Evolutionary conservation across 2,113 vertebrate species (phyloP), one percentile per base, ranked within the genome.

Genomic region (Synchiropus splendidus): DNA sequence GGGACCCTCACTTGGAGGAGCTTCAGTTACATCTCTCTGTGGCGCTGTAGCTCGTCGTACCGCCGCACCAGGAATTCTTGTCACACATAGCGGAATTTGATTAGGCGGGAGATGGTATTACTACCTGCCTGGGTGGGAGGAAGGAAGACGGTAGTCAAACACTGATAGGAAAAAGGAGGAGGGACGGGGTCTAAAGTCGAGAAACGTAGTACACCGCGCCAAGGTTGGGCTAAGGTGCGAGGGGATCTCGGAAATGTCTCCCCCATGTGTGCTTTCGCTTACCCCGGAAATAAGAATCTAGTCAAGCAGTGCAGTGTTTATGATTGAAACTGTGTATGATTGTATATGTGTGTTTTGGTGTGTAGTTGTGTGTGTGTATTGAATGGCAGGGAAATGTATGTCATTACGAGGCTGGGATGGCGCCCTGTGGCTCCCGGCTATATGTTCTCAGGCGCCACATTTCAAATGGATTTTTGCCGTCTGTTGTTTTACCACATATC

Each of bases 1-100:
- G 54, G 51, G 48, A 45, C 49, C 49, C 39, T 49, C 45, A 58
- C 32, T 49, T 45, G 43, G 41, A 54, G 30, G 31, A 52, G 59
- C 47, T 61, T 61, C 65, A 47, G 52, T 70, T 77, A 48, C 56
- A 49, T 61, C 45, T 70, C 55, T 48, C 58, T 27, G 40, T n/a
- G 43, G 54, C 64, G 57, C 55, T 18, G 56, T 39, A 47, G 59
- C 60, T 57, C 6, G 42, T 69, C 33, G 37, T 36, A 15, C 15
- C 2, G 54, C 67, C 48, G 53, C 61, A 41, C 51, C 34, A 15
- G 56, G 62, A 70, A 70, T 72, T 70, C 70, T 61, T 78, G 72
- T 78, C 72, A 67, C 68, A 70, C 69, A 57, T 53, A 67, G 64
- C 57, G 46, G 61, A 71, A 77, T 75, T 58, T 75, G 72, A 82